Percentiles rank a stretch among this genome's conserved stretches.
Evolutionary conservation across 2,888 invertebrate species (phyloP).

Genomic region (Pseudoips prasinana): DNA sequence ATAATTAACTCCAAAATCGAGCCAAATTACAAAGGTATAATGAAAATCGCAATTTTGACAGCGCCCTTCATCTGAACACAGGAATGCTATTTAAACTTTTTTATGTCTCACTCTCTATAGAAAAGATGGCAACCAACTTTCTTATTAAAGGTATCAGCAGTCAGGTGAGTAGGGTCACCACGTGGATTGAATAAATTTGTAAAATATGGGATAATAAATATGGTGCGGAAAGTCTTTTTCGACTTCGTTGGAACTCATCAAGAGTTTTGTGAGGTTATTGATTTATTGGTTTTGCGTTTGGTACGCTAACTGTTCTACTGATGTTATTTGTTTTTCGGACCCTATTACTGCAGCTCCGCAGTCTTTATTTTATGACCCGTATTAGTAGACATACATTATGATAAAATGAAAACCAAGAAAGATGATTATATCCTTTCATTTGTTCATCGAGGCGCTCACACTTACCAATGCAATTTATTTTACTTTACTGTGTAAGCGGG

Average conservation of each 20-base stretch:
- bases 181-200: conserved; percentile 3
- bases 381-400: too few species aligned
- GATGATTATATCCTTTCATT: too few species aligned
- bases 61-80: conserved; percentile 36
- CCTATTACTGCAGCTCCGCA: too few species aligned
- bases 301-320: too few species aligned
- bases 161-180: conserved; percentile 33
- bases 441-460: too few species aligned
- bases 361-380: too few species aligned
- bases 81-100: conserved; percentile 49
- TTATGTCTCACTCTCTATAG: conserved; percentile 38
- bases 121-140: conserved; percentile 57
- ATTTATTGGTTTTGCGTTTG: too few species aligned
- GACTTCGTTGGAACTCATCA: neutral
- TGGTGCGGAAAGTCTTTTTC: neutral
- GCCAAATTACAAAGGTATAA: conserved; percentile 20
- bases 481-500: too few species aligned
- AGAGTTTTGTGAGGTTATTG: too few species aligned
- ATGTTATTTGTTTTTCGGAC: too few species aligned
- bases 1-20: neutral
- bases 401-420: too few species aligned
- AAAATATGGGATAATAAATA: neutral
- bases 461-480: too few species aligned
- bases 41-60: conserved; percentile 26
- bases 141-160: conserved; percentile 64